Percentiles rank a stretch among this genome's conserved stretches.
These are phyloP conservation scores for Latrodectus hesperus DNA, from an alignment of 2,888 invertebrate genomes.

Conservation along the genomic window DNA sequence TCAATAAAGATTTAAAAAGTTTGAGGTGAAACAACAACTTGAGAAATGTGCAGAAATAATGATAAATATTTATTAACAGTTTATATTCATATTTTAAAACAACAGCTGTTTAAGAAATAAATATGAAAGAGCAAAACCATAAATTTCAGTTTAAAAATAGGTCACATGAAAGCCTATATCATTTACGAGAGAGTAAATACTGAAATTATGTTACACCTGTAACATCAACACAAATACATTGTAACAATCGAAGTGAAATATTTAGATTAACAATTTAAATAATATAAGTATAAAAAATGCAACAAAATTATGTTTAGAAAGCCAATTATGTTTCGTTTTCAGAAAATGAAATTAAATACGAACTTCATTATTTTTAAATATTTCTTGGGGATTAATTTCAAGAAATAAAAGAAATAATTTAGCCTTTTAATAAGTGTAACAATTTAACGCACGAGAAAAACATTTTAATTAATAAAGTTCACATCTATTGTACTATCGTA, in stretches of 20 bases:
- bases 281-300: neutral
- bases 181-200: neutral
- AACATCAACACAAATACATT: neutral
- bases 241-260: neutral
- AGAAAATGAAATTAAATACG: too few relatives aligned
- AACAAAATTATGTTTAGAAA: neutral
- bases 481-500: too few relatives aligned
- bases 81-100: neutral
- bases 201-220: neutral
- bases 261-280: neutral
- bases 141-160: too few relatives aligned
- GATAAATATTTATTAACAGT: neutral
- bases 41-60: slow-evolving; percentile 59
- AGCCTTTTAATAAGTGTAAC: too few relatives aligned
- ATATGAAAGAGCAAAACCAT: neutral
- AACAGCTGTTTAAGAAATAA: neutral
- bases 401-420: too few relatives aligned
- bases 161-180: too few relatives aligned
- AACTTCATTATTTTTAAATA: too few relatives aligned
- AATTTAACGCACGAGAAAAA: too few relatives aligned
- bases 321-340: neutral
- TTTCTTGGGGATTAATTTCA: too few relatives aligned
- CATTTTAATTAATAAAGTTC: too few relatives aligned
- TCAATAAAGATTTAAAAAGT: slow-evolving; percentile 61
- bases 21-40: slow-evolving; percentile 60